A percentile compares a stretch with the other conserved stretches of the same genome.
Evolutionary conservation across 2,888 invertebrate genomes (phyloP).

Genomic region (Busseola fusca): DNA sequence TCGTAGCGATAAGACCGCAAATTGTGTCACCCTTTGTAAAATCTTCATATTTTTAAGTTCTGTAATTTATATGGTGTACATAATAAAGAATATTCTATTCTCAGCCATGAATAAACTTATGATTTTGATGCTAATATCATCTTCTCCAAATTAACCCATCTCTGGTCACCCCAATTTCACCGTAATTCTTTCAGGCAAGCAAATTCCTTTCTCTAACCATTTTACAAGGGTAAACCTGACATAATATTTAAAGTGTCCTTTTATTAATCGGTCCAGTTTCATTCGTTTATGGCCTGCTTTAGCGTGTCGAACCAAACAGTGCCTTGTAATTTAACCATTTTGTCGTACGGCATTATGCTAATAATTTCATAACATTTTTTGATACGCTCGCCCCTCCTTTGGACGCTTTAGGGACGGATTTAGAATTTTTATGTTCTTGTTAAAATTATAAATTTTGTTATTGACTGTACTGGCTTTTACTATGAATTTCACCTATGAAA

Average conservation of each 20-base stretch:
- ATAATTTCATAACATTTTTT: slow-evolving; percentile 84
- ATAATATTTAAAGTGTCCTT: slow-evolving; percentile 22
- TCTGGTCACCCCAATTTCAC: not conserved
- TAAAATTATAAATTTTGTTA: slow-evolving; percentile 40
- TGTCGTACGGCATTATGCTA: slow-evolving; percentile 86
- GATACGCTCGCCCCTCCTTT: slow-evolving; percentile 76
- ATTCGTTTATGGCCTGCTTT: slow-evolving; percentile 50
- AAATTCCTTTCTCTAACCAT: not conserved
- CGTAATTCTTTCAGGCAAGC: not conserved
- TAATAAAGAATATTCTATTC: too few species aligned
- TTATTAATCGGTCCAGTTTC: slow-evolving; percentile 43
- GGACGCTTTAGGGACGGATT: slow-evolving; percentile 57
- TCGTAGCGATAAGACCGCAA: too few species aligned
- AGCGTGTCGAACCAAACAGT: slow-evolving; percentile 68
- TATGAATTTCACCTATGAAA: not conserved
- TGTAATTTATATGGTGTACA: too few species aligned
- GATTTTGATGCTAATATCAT: not conserved
- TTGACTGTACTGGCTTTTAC: slow-evolving; percentile 3
- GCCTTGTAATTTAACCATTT: slow-evolving; percentile 80
- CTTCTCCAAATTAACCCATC: not conserved
- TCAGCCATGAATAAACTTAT: too few species aligned
- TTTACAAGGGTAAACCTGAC: not conserved
- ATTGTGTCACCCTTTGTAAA: too few species aligned
- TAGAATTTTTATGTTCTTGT: slow-evolving; percentile 44
- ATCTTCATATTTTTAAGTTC: too few species aligned